phyloP scores from a whole-genome alignment of 2,113 vertebrate genomes.

The Bufo bufo region DNA sequence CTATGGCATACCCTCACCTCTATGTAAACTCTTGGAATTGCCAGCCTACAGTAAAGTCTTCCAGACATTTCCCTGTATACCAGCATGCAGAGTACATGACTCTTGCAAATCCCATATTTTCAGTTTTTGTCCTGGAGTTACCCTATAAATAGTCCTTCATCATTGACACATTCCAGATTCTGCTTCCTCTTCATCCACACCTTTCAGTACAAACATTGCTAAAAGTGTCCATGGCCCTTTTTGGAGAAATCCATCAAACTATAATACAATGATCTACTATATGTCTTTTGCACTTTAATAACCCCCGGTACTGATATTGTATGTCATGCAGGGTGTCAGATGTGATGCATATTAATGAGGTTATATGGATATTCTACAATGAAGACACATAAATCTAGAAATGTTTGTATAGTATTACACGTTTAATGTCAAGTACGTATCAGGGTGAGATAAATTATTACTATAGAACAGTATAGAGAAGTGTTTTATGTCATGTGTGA shows the following conservation, averaged over 20 bases:
- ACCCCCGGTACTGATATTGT: not conserved
- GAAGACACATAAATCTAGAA: not conserved
- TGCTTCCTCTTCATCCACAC: not conserved
- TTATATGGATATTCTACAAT: not conserved
- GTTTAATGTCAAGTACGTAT: not conserved
- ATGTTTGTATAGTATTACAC: not conserved
- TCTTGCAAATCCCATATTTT: not conserved
- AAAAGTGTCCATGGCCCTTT: too few species aligned
- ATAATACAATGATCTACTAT: not conserved
- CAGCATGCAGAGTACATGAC: too few species aligned
- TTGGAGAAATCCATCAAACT: not conserved
- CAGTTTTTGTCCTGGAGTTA: not conserved
- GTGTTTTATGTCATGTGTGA: conserved; percentile 19
- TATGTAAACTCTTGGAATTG: too few species aligned
- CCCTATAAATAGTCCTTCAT: not conserved
- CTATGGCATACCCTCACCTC: too few species aligned
- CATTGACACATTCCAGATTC: not conserved
- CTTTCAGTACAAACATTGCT: not conserved
- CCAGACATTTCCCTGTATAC: too few species aligned
- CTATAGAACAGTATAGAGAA: not conserved
- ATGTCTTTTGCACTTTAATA: not conserved
- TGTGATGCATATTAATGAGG: not conserved
- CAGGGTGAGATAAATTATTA: not conserved
- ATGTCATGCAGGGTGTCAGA: too few species aligned
- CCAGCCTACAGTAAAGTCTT: too few species aligned